Conservation (phyloP, 2,113 vertebrate species). For the Barbus barbus region DNA sequence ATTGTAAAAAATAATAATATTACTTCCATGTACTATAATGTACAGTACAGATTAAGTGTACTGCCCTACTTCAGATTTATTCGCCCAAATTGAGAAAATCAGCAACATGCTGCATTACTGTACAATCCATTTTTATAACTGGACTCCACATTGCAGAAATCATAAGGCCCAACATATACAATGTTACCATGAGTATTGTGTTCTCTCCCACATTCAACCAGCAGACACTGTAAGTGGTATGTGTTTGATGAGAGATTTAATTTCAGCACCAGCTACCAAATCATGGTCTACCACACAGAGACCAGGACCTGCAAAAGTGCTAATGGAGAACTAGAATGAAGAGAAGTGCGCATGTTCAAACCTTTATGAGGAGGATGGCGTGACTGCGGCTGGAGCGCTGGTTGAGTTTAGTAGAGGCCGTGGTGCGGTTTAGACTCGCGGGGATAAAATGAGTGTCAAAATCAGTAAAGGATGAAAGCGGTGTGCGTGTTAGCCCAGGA, state of each 20-base stretch:
- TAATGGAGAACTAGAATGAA: background rate
- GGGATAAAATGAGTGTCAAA: slow-evolving; percentile 85
- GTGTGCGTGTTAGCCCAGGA: slow-evolving; percentile 79
- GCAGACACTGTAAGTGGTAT: slow-evolving; percentile 54
- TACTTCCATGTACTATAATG: no score
- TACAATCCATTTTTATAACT: no score
- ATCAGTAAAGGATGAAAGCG: slow-evolving; percentile 76
- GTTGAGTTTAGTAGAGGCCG: slow-evolving; percentile 87
- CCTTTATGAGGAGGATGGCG: slow-evolving; percentile 86
- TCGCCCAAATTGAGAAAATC: no score
- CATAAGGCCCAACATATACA: no score
- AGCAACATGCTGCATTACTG: no score
- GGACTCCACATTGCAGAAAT: no score
- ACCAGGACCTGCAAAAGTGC: slow-evolving; percentile 44
- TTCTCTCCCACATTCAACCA: slow-evolving; percentile 42
- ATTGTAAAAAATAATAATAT: no score
- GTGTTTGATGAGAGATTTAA: slow-evolving; percentile 29
- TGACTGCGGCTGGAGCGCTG: slow-evolving; percentile 88
- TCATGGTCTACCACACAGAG: slow-evolving; percentile 37
- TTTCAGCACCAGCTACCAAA: slow-evolving; percentile 52
- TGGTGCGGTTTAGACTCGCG: slow-evolving; percentile 83
- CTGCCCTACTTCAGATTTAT: no score
- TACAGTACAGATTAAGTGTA: no score
- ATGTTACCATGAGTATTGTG: no score
- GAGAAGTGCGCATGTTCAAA: slow-evolving; percentile 33